These are phyloP conservation scores for Amiota minor DNA, from an alignment of 2,888 invertebrate genomes.

Conservation along the genomic window DNA sequence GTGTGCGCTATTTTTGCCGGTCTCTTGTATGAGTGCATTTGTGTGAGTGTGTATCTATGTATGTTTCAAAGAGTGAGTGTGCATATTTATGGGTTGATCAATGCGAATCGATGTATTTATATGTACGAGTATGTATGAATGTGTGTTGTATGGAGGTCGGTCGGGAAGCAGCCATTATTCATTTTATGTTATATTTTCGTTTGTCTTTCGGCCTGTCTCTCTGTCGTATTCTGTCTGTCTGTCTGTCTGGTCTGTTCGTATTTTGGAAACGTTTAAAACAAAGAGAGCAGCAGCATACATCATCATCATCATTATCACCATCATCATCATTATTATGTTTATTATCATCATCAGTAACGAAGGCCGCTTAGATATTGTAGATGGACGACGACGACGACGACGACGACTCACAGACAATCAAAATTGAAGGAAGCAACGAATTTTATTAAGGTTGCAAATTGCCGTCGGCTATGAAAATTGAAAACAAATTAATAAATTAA, in stretches of 20 bases:
- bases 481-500: conserved; percentile 36
- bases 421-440: neutral
- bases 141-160: conserved; percentile 69
- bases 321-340: conserved; percentile 1
- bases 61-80: conserved; percentile 39
- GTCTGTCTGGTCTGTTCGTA: neutral
- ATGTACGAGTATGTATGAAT: no score
- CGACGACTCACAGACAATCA: conserved; percentile 5
- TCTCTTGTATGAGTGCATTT: conserved; percentile 36
- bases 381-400: neutral
- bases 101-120: conserved; percentile 66
- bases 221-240: conserved; percentile 1
- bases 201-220: conserved; percentile 15
- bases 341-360: neutral
- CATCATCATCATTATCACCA: conserved; percentile 35
- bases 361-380: neutral
- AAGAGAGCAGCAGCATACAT: conserved; percentile 23
- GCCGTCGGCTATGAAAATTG: conserved; percentile 24
- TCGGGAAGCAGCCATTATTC: conserved; percentile 73
- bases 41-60: conserved; percentile 37
- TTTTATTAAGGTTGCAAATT: neutral
- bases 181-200: conserved; percentile 58
- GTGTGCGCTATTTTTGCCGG: conserved; percentile 27
- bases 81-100: conserved; percentile 69
- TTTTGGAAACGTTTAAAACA: conserved; percentile 29